Evolutionary conservation across 2,797 vertebrate genomes (phyloP), one percentile per base, ranked within the genome.

Genomic region (Enteromius thamalakanensis): DNA sequence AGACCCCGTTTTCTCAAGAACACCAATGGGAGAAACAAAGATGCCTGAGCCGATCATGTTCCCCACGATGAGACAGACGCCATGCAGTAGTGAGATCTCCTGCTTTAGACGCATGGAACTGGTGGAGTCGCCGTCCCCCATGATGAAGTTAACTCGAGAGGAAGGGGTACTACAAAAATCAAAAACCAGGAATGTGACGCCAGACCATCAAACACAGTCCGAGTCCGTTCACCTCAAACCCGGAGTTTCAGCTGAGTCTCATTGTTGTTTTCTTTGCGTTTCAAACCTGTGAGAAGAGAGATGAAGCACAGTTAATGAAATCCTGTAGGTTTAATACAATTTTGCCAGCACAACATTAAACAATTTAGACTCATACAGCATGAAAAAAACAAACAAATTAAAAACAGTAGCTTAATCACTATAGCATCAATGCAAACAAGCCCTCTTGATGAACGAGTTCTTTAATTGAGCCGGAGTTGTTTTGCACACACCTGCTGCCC

Each of bases 41-140:
- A 95, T 95, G 10, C 95, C 95, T 0, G 95, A 96, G 74, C 95
- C 95, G 0, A 96, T 96, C 95, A 96, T 96, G 75, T 95, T 96
- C 26, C 95, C 95, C 69, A 96, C 95, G 0, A 96, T 95, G 68
- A 96, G 93, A 78, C 94, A 96, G 85, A 96, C 94, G 0, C 95
- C 95, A 1, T 96, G 95, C 6, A 96, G 91, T 60, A 96, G 92
- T 2, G 95, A 95, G 84, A 96, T 95, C 89, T 95, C 94, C 89
- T 95, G 93, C 88, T 95, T 95, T 74, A 96, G 90, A 69, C 91
- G 90, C 76, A 96, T n/a, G 3, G 92, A 90, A 64, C 53, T 84
- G 79, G 86, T 86, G 65, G 94, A 94, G 2, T 1, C 79, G 0
- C 88, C 1, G 83, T 94, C 93, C 0, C 78, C 91, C 94, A 95